Evolutionary conservation across 2,113 vertebrate species (phyloP).

Genomic region (Pagrus major): DNA sequence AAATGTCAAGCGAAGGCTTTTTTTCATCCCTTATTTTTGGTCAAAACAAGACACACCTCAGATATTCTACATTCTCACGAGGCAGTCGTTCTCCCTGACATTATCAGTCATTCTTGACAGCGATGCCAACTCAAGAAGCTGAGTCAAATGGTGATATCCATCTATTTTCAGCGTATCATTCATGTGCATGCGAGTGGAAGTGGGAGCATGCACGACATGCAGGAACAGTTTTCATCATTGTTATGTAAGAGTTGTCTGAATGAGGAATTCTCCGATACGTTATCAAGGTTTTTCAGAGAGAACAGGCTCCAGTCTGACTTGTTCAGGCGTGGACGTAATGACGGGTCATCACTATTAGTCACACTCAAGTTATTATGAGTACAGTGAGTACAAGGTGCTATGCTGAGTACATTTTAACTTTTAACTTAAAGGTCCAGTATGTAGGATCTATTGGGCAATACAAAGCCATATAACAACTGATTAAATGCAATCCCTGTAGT

Average conservation of each 20-base stretch:
- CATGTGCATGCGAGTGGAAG: background rate
- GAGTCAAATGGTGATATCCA: background rate
- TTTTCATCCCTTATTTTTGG: background rate
- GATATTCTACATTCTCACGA: background rate
- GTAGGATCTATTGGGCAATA: too few relatives aligned
- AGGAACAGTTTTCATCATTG: slow-evolving; percentile 40
- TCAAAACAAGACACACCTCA: background rate
- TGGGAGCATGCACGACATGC: background rate
- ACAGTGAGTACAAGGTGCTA: background rate
- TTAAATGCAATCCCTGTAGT: background rate
- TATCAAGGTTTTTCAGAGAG: slow-evolving; percentile 52
- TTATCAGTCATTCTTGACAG: background rate
- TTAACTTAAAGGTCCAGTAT: too few relatives aligned
- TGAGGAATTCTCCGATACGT: slow-evolving; percentile 50
- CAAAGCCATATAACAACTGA: too few relatives aligned
- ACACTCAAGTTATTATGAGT: background rate
- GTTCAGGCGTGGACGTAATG: slow-evolving; percentile 1
- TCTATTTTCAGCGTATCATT: background rate
- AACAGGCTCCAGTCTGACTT: slow-evolving; percentile 44
- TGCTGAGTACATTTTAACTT: background rate
- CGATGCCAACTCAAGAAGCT: background rate
- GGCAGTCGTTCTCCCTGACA: background rate
- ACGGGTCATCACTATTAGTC: background rate
- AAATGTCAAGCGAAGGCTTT: background rate
- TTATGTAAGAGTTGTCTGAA: slow-evolving; percentile 56